Conservation (phyloP, 2,113 vertebrate genomes). For the Neoarius graeffei region DNA sequence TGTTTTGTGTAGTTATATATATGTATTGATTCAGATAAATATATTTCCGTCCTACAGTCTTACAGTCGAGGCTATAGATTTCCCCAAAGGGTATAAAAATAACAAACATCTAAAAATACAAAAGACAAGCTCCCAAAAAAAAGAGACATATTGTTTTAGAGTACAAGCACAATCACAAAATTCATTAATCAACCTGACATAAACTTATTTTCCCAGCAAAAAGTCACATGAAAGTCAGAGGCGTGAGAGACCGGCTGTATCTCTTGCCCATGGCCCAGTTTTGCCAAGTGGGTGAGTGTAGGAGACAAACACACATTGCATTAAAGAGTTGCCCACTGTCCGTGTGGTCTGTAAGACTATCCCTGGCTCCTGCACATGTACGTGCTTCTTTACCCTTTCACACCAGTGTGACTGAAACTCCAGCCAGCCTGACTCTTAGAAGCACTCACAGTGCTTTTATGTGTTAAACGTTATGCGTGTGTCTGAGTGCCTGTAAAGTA, state of each 20-base stretch:
- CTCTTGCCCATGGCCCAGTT: slow-evolving; percentile 37
- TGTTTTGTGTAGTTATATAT: not conserved
- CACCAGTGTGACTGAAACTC: slow-evolving; percentile 58
- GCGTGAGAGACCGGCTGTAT: slow-evolving; percentile 5
- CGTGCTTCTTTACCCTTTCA: slow-evolving; percentile 61
- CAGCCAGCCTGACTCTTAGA: slow-evolving; percentile 32
- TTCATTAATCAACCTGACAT: slow-evolving; percentile 30
- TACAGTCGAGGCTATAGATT: not conserved
- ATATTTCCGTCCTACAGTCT: not conserved
- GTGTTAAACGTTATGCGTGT: slow-evolving; percentile 26
- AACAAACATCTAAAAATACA: not conserved
- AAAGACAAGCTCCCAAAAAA: not conserved
- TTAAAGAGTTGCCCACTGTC: slow-evolving; percentile 54
- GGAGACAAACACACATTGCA: slow-evolving; percentile 54
- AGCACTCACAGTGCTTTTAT: slow-evolving; percentile 23
- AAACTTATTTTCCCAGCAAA: slow-evolving; percentile 4
- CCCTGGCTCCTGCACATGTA: slow-evolving; percentile 65
- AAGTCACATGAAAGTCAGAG: slow-evolving; percentile 29
- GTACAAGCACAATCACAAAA: slow-evolving; percentile 23
- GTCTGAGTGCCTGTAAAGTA: slow-evolving; percentile 32
- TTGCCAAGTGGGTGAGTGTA: slow-evolving; percentile 25
- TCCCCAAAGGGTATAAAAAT: not conserved
- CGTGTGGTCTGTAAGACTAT: slow-evolving; percentile 74
- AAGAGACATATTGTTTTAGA: not conserved
- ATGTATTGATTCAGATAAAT: not conserved